Evolutionary conservation across 2,113 vertebrate species (phyloP), one percentile per base, ranked within the genome.

Genomic region (Oreochromis tanganicae): DNA sequence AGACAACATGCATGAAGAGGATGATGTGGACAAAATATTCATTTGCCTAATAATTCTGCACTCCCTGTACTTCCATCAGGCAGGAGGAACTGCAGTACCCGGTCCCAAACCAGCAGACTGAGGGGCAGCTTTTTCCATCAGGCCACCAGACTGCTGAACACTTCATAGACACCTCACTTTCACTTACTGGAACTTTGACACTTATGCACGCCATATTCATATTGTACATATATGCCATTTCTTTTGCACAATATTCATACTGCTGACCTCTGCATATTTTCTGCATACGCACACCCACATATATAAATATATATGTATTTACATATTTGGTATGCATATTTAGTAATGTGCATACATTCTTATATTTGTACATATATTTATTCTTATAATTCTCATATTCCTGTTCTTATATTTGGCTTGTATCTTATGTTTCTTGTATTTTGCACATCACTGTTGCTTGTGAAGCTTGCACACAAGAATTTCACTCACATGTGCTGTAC

Each of bases 21-120:
- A n/a, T n/a, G n/a, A n/a, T n/a, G n/a, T n/a, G n/a, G n/a, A n/a
- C n/a, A n/a, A n/a, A n/a, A n/a, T n/a, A n/a, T n/a, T n/a, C n/a
- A n/a, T n/a, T n/a, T n/a, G n/a, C n/a, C n/a, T n/a, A n/a, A n/a
- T n/a, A n/a, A n/a, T n/a, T n/a, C n/a, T n/a, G n/a, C n/a, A n/a
- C n/a, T n/a, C n/a, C n/a, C n/a, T n/a, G n/a, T 0, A 59, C 56
- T 16, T 59, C 56, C 56, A 57, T 57, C 24, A 59, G 56, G 0
- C 0, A 59, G 56, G 13, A 59, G 56, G 56, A 0, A 0, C 24
- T 59, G 56, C 56, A 29, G 56, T 0, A 59, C 0, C 13, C 7
- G 2, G 55, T 57, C 56, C 56, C 24, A 9, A 57, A 57, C 24
- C 56, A 57, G 13, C 56, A 29, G 56, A 57, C 55, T 14, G 24